phyloP scores from a whole-genome alignment of 2,888 invertebrate genomes.

The Phoenoteleia sp. region DNA sequence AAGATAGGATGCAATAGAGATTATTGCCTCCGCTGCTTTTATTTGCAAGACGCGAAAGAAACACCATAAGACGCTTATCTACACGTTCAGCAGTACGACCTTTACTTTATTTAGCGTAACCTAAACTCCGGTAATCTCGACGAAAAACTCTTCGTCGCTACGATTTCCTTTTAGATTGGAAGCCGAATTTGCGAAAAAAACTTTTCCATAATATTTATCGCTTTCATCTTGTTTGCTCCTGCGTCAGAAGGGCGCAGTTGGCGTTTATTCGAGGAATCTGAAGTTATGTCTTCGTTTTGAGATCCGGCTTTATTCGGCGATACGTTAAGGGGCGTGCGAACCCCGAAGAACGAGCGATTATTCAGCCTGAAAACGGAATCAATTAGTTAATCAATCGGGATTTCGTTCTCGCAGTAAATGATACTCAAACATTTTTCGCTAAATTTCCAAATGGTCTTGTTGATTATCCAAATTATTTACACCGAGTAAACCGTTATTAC shows the following conservation, averaged over 20 bases:
- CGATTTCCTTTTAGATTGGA: too few species aligned
- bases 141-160: too few species aligned
- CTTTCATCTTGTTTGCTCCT: background rate
- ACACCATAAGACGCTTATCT: conserved; percentile 36
- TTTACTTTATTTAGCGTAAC: conserved; percentile 26
- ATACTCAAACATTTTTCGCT: background rate
- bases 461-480: conserved; percentile 7
- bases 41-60: conserved; percentile 17
- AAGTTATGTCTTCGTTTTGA: background rate
- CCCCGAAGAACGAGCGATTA: too few species aligned
- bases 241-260: background rate
- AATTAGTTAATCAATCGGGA: background rate
- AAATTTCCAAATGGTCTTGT: background rate
- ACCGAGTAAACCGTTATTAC: conserved; percentile 21
- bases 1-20: conserved; percentile 30
- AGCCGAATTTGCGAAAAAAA: background rate
- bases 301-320: background rate
- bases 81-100: background rate
- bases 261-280: background rate
- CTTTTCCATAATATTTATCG: background rate
- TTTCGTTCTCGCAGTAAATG: background rate
- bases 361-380: too few species aligned
- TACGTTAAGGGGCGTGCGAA: background rate
- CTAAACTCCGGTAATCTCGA: background rate
- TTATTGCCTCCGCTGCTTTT: conserved; percentile 24